Evolutionary conservation across 2,113 vertebrate species (phyloP), one percentile per base, ranked within the genome.

Genomic region (Lepidothrix coronata): DNA sequence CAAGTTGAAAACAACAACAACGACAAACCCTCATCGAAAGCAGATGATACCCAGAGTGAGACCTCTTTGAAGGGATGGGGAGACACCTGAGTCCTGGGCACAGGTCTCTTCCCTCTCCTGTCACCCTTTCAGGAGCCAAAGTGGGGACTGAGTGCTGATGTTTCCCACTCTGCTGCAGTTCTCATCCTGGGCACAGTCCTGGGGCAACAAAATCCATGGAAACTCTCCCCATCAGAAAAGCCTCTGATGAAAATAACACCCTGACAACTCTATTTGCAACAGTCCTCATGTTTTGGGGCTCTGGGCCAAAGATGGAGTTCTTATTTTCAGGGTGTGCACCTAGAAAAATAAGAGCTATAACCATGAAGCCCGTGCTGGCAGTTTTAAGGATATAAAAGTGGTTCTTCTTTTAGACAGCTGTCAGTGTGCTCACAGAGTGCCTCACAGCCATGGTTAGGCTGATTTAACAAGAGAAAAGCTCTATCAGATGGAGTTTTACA

Each of bases 61-160:
- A 2, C 2, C 1, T 10, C 24, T 39, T 46, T 54, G 55, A 48
- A 71, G 51, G 6, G 17, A 23, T 0, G 1, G 22, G 44, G 44
- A 46, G 44, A 46, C 44, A 46, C 44, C 19, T 46, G 19, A 21
- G 21, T 9, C 20, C 19, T 46, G 44, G 20, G 19, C 44, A 46
- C 44, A 46, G 44, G 20, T 79, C 43, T 37, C 43, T 57, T 76
- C n/a, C 21, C 28, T 72, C 59, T 84, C 39, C 73, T 80, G 11
- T 25, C 73, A 57, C 58, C 44, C 24, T 35, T 39, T 23, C 37
- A 71, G 15, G 59, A 81, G 55, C 12, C 51, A 39, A 66, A 81
- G 23, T 1, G 1, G 6, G 12, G 23, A 63, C 24, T 22, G 37
- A 65, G 51, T 41, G 8, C 10, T 81, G 59, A 37, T 12, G 6